A percentile compares a stretch with the other conserved stretches of the same genome.
Evolutionary conservation across 2,113 vertebrate species (phyloP).

Genomic region (Eurypyga helias): DNA sequence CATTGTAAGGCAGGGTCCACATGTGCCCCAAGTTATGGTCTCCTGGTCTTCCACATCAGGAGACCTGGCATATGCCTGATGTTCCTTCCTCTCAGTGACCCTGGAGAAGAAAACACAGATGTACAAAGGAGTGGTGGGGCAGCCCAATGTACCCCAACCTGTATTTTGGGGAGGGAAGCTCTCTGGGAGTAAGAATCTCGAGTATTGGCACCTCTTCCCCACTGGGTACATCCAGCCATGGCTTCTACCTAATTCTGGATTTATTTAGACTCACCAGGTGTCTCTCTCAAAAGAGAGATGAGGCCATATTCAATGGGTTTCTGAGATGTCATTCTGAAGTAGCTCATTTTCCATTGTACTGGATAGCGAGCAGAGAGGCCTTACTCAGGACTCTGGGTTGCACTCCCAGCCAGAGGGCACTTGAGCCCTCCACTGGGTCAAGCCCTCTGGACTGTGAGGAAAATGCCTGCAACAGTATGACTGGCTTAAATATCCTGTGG

Average conservation of each 20-base stretch:
- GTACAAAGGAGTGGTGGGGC: neutral
- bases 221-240: accelerated
- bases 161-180: neutral
- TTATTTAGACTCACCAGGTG: neutral
- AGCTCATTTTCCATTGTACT: neutral
- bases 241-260: neutral
- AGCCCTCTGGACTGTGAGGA: neutral
- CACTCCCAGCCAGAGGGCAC: neutral
- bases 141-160: neutral
- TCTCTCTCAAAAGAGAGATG: neutral
- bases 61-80: neutral
- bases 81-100: neutral
- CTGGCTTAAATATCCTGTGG: neutral
- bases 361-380: neutral
- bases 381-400: neutral
- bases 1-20: neutral
- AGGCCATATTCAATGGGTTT: neutral
- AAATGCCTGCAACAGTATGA: neutral
- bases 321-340: neutral
- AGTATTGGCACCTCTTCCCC: neutral
- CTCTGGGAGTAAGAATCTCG: neutral
- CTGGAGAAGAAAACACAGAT: neutral
- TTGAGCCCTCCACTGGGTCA: neutral
- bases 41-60: neutral
- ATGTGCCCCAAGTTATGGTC: neutral